These are phyloP conservation scores for Gerris lacustris DNA, from an alignment of 2,888 invertebrate genomes.

Conservation along the genomic window DNA sequence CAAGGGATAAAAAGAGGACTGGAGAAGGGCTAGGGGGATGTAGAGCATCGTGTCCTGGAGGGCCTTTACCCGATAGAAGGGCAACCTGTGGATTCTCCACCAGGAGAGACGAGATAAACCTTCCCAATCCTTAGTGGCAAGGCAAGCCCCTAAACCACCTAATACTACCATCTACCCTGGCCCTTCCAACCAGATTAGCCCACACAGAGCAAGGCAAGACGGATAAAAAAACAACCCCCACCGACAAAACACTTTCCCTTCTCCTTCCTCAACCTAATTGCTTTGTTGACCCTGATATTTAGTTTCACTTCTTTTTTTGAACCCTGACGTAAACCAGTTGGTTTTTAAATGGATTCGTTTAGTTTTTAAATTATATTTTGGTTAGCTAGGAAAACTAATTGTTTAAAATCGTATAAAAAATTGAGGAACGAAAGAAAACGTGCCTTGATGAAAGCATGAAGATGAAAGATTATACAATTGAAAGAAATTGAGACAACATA, in stretches of 20 bases:
- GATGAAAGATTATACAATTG: too few relatives aligned
- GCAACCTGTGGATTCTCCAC: neutral
- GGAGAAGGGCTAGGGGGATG: neutral
- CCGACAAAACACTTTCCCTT: neutral
- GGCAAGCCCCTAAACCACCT: neutral
- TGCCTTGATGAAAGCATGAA: too few relatives aligned
- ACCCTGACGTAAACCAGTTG: too few relatives aligned
- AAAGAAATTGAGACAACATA: too few relatives aligned
- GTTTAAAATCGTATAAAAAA: too few relatives aligned
- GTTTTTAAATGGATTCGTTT: too few relatives aligned
- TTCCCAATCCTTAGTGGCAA: neutral
- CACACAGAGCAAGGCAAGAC: neutral
- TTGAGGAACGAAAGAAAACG: too few relatives aligned
- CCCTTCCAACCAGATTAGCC: conserved; percentile 1
- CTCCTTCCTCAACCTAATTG: neutral
- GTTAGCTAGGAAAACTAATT: too few relatives aligned
- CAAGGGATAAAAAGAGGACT: neutral
- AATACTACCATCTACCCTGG: neutral
- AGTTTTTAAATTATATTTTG: too few relatives aligned
- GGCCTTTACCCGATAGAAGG: neutral
- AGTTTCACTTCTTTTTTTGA: too few relatives aligned
- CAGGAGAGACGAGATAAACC: too few relatives aligned
- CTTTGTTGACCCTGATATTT: neutral
- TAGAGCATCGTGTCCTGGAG: neutral
- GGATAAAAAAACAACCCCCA: neutral